A percentile compares a stretch with the other conserved stretches of the same genome.
Conservation (phyloP, 2,113 vertebrate genomes). For the Corapipo altera region DNA sequence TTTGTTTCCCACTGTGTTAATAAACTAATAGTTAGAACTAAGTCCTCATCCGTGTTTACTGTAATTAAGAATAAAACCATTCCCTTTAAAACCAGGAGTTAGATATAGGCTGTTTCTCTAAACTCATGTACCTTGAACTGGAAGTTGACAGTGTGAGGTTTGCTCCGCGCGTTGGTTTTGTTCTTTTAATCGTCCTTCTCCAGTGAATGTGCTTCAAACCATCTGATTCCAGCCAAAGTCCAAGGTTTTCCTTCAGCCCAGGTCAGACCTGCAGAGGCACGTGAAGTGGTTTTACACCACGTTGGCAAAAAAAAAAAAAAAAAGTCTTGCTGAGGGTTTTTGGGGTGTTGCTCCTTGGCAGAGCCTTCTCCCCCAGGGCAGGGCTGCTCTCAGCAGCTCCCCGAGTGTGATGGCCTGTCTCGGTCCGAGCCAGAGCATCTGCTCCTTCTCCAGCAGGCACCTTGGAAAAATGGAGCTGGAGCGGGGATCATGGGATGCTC, state of each 20-base stretch:
- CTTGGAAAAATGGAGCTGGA: not conserved
- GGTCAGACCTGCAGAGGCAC: not conserved
- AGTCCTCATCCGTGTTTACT: constrained; percentile 58
- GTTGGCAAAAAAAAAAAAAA: not conserved
- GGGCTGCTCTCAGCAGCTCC: not conserved
- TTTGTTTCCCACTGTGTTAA: constrained; percentile 56
- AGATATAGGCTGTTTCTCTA: constrained; percentile 44
- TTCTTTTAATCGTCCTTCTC: not conserved
- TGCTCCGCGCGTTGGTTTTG: not conserved
- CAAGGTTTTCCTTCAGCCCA: not conserved
- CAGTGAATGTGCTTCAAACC: constrained; percentile 15
- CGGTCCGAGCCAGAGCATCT: not conserved
- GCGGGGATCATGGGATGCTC: not conserved
- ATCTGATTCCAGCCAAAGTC: not conserved
- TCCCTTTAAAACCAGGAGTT: constrained; percentile 38
- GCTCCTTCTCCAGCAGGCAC: not conserved
- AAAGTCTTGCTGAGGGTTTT: not conserved
- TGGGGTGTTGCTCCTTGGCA: not conserved
- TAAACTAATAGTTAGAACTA: constrained; percentile 61
- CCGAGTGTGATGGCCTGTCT: not conserved
- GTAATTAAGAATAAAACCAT: constrained; percentile 60
- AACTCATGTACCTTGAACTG: constrained; percentile 41
- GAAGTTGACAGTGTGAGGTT: not conserved
- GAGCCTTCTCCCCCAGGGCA: not conserved
- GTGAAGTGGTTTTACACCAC: not conserved